Evolutionary conservation across 2,797 vertebrate genomes (phyloP).

Genomic region (Anas georgica): DNA sequence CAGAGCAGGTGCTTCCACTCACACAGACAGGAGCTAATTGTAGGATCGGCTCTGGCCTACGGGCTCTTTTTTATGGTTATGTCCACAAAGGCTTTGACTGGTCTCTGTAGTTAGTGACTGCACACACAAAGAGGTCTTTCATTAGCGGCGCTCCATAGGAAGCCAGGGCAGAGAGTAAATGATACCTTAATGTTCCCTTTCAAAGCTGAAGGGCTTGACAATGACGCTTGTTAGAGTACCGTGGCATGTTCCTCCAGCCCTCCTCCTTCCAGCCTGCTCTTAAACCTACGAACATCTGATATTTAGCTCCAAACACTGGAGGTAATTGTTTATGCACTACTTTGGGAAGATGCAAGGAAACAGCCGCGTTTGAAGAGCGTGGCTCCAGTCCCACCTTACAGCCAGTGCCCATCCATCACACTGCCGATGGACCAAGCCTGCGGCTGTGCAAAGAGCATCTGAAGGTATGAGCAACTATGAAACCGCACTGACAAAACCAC

Average conservation of each 20-base stretch:
- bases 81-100: constrained; percentile 62
- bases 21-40: constrained; percentile 70
- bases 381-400: neutral
- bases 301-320: constrained; percentile 26
- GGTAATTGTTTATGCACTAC: constrained; percentile 4
- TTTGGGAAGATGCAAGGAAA: constrained; percentile 6
- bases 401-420: neutral
- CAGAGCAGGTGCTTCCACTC: constrained; percentile 68
- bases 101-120: constrained; percentile 65
- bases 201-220: constrained; percentile 73
- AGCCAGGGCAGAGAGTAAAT: constrained; percentile 74
- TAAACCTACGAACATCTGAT: constrained; percentile 2
- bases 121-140: constrained; percentile 78
- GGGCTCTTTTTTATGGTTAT: constrained; percentile 63
- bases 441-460: neutral
- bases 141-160: constrained; percentile 68
- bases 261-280: constrained; percentile 47
- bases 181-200: constrained; percentile 79
- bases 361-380: neutral
- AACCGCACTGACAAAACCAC: neutral
- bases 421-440: fast-evolving
- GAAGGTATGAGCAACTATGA: neutral
- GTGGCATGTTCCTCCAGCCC: constrained; percentile 1
- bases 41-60: constrained; percentile 54
- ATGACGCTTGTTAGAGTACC: constrained; percentile 56